Conservation (phyloP, 2,888 invertebrate species). For the Volucella inanis region DNA sequence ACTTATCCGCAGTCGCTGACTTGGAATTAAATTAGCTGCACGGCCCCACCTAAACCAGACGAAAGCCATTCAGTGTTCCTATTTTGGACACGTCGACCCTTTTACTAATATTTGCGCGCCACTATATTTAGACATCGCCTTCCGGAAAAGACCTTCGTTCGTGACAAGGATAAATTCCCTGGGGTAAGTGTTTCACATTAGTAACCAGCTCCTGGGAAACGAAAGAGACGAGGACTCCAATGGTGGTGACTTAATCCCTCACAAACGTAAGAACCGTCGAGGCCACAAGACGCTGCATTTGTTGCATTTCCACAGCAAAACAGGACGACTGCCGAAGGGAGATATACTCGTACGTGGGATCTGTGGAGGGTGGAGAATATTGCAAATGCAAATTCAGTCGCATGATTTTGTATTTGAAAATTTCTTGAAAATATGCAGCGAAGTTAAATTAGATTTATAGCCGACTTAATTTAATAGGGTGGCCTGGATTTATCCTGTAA, state of each 20-base stretch:
- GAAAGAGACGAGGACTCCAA: not conserved
- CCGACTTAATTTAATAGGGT: constrained; percentile 14
- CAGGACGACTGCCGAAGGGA: no score
- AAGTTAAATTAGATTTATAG: constrained; percentile 29
- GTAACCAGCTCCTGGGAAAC: not conserved
- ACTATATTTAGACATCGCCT: constrained; percentile 64
- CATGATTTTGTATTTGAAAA: constrained; percentile 31
- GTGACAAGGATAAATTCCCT: constrained; percentile 71
- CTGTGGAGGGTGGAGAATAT: not conserved
- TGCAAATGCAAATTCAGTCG: constrained; percentile 52
- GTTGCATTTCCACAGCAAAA: constrained; percentile 24
- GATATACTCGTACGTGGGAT: not conserved
- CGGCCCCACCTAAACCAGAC: constrained; percentile 30
- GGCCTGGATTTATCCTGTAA: no score
- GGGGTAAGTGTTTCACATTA: constrained; percentile 36
- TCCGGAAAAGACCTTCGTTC: constrained; percentile 69
- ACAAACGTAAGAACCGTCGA: constrained; percentile 9
- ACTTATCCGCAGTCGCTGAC: constrained; percentile 21
- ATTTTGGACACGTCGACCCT: constrained; percentile 60
- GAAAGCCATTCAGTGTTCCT: constrained; percentile 49
- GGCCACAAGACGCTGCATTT: constrained; percentile 27
- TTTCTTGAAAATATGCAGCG: constrained; percentile 17
- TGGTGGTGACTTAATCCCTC: constrained; percentile 3
- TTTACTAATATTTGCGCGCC: constrained; percentile 49
- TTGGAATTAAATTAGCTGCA: constrained; percentile 54